Evolutionary conservation across 1,140 invertebrate genomes (phyloP).

Genomic region (Aphidius ervi): DNA sequence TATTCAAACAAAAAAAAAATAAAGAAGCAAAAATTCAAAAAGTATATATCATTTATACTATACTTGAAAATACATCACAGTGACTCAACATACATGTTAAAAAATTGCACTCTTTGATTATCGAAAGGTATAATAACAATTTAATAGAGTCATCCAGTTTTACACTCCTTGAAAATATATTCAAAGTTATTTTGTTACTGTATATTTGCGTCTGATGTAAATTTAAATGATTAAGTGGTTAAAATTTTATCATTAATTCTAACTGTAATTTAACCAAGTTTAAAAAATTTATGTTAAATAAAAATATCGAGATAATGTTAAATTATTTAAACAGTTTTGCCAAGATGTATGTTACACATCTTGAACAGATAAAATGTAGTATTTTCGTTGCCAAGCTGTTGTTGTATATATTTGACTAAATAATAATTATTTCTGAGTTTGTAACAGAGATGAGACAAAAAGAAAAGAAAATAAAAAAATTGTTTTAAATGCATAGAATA

Average conservation of each 20-base stretch:
- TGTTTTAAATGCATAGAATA: constrained; percentile 28
- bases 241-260: too few species aligned
- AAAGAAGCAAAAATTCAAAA: constrained; percentile 27
- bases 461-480: background rate
- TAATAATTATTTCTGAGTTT: constrained; percentile 4
- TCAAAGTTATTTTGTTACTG: too few species aligned
- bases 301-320: too few species aligned
- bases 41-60: constrained; percentile 9
- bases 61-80: background rate
- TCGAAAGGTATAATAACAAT: constrained; percentile 48
- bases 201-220: too few species aligned
- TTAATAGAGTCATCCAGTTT: constrained; percentile 48
- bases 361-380: background rate
- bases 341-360: too few species aligned
- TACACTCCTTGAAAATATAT: constrained; percentile 11
- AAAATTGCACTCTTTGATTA: constrained; percentile 48
- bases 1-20: constrained; percentile 11
- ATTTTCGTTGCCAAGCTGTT: constrained; percentile 23
- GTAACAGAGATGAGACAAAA: background rate
- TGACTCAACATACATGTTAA: constrained; percentile 23
- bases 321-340: too few species aligned
- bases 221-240: too few species aligned
- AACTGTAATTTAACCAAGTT: too few species aligned
- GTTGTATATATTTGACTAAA: constrained; percentile 13
- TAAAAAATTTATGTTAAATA: too few species aligned